These are phyloP conservation scores for Patella pellucida DNA, from an alignment of 2,888 invertebrate genomes.

Conservation along the genomic window DNA sequence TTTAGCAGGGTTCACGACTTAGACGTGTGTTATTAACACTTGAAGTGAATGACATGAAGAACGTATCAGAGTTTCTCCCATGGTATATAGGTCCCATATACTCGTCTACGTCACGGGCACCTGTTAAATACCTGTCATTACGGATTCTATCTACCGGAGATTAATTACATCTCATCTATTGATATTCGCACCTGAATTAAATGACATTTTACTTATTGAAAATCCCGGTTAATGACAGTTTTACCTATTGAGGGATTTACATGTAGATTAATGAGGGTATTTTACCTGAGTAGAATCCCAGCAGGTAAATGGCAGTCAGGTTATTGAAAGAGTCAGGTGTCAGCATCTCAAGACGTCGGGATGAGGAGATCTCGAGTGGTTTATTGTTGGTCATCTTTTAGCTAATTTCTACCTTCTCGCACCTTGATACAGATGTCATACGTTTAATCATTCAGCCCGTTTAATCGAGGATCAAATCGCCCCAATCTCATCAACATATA, in stretches of 20 bases:
- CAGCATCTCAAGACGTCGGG: not conserved
- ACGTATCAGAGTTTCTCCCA: not conserved
- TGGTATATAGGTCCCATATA: not conserved
- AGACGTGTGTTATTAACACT: not conserved
- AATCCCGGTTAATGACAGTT: no score
- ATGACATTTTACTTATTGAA: slow-evolving; percentile 7
- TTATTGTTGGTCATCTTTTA: not conserved
- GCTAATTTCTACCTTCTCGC: no score
- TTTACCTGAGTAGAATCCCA: no score
- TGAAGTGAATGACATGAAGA: not conserved
- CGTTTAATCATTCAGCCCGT: no score
- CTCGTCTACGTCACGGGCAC: not conserved
- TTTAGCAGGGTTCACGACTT: not conserved
- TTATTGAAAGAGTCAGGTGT: not conserved
- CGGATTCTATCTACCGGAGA: not conserved
- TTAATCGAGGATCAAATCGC: not conserved
- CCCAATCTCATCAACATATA: not conserved
- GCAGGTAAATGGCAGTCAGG: not conserved
- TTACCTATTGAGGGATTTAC: no score
- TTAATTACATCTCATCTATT: slow-evolving; percentile 5
- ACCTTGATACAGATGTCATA: no score
- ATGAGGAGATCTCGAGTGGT: not conserved
- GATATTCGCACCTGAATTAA: not conserved
- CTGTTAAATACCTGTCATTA: slow-evolving; percentile 11
- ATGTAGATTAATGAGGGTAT: no score